Evolutionary conservation across 2,113 vertebrate genomes (phyloP), one percentile per base, ranked within the genome.

Genomic region (Oncorhynchus mykiss): DNA sequence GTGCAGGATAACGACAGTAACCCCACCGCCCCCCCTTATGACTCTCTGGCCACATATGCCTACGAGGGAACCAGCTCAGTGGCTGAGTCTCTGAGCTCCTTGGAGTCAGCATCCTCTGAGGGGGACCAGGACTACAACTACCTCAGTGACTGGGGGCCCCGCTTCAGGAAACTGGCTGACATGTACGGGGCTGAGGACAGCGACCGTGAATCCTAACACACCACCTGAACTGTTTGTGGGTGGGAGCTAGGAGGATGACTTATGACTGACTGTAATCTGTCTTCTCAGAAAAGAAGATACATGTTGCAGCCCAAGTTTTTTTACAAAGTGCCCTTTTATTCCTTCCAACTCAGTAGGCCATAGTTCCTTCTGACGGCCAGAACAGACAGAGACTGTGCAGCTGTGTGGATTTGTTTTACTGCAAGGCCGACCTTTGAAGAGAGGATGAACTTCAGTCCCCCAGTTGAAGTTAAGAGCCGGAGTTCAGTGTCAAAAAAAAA

Each of bases 61-160:
- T 98, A 98, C 0, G 97, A 99, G 91, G 97, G 97, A 75, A 91
- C 93, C 0, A 96, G 97, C 18, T 98, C 97, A 0, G 95, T 96
- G 84, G 97, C 97, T 0, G 94, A 95, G 69, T 99, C 97, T 0
- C 96, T 99, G 77, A 99, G 97, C 91, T 99, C 97, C 0, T 90
- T 99, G 86, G 96, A 94, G 77, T 97, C 97, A 0, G 92, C 85
- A 59, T 95, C 95, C 12, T 95, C 95, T 0, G 96, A 96, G 0
- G 94, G 93, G 2, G 95, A 96, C 75, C 96, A 99, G 81, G 95
- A 98, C 94, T 99, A 99, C 0, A 94, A 97, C 87, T 99, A 98
- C 91, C 94, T 99, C 76, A 97, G 95, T 84, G 96, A 98, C 87
- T 99, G 97, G 97, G 97, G 97, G 5, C 97, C 97, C 0, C 92